These are phyloP conservation scores for Eretmochelys imbricata DNA, from an alignment of 2,113 vertebrate species.

Conservation along the genomic window DNA sequence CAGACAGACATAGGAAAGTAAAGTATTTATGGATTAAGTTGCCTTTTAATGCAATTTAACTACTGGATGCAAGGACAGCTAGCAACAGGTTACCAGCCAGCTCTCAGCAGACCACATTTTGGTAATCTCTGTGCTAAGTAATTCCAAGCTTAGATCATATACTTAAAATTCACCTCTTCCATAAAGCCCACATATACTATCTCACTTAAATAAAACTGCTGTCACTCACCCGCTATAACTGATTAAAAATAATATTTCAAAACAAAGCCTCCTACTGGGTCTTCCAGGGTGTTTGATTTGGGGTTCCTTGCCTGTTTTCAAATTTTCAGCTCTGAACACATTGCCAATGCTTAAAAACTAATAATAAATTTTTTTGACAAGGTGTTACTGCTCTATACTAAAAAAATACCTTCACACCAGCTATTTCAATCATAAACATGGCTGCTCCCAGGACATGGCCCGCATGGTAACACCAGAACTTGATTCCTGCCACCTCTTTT, in stretches of 20 bases:
- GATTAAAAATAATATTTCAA: not conserved
- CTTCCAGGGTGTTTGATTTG: not conserved
- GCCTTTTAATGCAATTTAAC: not conserved
- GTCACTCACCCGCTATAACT: not conserved
- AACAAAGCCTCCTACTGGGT: not conserved
- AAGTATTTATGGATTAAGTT: not conserved
- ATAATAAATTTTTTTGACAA: not conserved
- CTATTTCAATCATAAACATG: constrained; percentile 99
- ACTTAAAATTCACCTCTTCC: not conserved
- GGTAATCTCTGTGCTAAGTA: not conserved
- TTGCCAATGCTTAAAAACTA: not conserved
- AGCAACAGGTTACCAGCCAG: not conserved
- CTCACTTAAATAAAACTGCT: rapidly evolving
- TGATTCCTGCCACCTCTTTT: constrained; percentile 97
- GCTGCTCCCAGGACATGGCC: constrained; percentile 96
- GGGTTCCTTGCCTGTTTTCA: not conserved
- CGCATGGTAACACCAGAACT: constrained; percentile 98
- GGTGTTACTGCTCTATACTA: not conserved
- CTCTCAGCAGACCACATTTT: not conserved
- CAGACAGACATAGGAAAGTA: rapidly evolving
- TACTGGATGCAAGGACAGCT: not conserved
- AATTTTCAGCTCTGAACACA: not conserved
- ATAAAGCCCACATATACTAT: not conserved
- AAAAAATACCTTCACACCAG: constrained; percentile 92
- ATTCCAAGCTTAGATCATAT: not conserved